Conservation (phyloP, 2,797 vertebrate genomes). For the Pteronotus mesoamericanus region DNA sequence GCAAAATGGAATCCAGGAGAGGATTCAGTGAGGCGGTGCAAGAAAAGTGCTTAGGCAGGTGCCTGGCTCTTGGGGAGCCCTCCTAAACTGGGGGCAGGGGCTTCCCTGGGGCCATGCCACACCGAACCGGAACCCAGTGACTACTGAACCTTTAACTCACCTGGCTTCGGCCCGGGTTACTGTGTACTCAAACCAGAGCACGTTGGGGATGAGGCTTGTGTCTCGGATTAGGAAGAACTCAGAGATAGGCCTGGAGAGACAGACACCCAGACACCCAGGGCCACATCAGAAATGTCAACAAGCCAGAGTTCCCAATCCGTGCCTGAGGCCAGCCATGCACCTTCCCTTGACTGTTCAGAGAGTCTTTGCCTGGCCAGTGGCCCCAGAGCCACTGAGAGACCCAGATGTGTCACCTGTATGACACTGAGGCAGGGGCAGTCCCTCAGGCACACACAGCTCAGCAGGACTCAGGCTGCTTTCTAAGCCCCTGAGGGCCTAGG, state of each 20-base stretch:
- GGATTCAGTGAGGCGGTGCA: not conserved
- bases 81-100: not conserved
- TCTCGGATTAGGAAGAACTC: conserved; percentile 99
- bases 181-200: conserved; percentile 99
- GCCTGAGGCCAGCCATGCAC: not conserved
- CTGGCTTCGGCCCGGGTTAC: conserved; percentile 98
- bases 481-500: not conserved
- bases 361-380: not conserved
- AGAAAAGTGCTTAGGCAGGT: not conserved
- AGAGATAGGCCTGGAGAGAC: conserved; percentile 90
- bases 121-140: not conserved
- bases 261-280: not conserved
- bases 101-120: not conserved
- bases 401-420: not conserved
- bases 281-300: not conserved
- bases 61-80: not conserved
- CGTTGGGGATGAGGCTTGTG: conserved; percentile 98
- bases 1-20: not conserved
- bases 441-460: not conserved
- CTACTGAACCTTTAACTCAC: conserved; percentile 78
- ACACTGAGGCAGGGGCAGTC: not conserved
- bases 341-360: not conserved
- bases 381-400: not conserved
- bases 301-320: not conserved
- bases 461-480: not conserved